phyloP scores from a whole-genome alignment of 1,140 invertebrate species.

The Eueides isabella region DNA sequence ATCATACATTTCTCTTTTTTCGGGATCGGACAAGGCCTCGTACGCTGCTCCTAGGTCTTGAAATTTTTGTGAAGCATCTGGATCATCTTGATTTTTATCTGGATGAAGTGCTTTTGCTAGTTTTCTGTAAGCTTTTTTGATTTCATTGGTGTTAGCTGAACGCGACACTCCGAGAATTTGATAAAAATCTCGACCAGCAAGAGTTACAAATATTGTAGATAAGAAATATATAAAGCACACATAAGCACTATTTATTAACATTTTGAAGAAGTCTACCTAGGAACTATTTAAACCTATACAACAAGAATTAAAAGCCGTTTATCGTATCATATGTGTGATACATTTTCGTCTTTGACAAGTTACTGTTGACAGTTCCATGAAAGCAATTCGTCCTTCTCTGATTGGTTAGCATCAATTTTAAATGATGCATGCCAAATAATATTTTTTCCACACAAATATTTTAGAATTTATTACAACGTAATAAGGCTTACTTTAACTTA shows the following conservation, averaged over 20 bases:
- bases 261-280: slow-evolving; percentile 60
- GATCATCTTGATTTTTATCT: slow-evolving; percentile 98
- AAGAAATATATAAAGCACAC: slow-evolving; percentile 67
- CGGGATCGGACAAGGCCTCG: slow-evolving; percentile 96
- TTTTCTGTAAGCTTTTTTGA: slow-evolving; percentile 98
- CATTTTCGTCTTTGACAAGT: slow-evolving; percentile 62
- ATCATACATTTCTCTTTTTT: slow-evolving; percentile 98
- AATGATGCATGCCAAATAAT: background rate
- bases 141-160: slow-evolving; percentile 94
- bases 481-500: slow-evolving; percentile 22
- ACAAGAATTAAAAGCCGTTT: slow-evolving; percentile 18
- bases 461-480: background rate
- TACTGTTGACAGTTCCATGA: slow-evolving; percentile 52
- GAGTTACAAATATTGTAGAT: slow-evolving; percentile 59
- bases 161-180: slow-evolving; percentile 93
- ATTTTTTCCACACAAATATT: background rate
- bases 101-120: slow-evolving; percentile 98
- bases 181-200: slow-evolving; percentile 94
- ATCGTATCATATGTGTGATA: slow-evolving; percentile 44
- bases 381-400: slow-evolving; percentile 68
- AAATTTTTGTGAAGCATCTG: slow-evolving; percentile 95
- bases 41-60: slow-evolving; percentile 98
- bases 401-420: slow-evolving; percentile 51
- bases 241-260: slow-evolving; percentile 62
- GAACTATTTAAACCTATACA: slow-evolving; percentile 42